Evolutionary conservation across 2,113 vertebrate species (phyloP).

Genomic region (Nycticryphes semicollaris): DNA sequence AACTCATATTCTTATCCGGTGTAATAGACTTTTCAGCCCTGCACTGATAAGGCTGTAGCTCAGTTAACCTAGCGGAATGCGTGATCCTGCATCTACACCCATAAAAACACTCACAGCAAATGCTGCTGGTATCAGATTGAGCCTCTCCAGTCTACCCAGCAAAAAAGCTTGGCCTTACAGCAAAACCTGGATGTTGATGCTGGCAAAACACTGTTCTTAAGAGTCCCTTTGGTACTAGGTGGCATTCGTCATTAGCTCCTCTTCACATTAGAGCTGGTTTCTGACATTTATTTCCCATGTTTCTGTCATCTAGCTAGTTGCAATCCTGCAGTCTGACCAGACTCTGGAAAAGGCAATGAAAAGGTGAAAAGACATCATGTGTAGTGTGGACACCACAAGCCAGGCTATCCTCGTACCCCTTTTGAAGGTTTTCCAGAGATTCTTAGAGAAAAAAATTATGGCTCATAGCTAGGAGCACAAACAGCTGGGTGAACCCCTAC

Average conservation of each 20-base stretch:
- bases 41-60: background rate
- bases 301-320: background rate
- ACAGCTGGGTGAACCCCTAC: accelerated
- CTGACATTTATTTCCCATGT: background rate
- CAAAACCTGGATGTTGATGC: background rate
- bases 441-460: background rate
- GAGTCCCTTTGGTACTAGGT: background rate
- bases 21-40: background rate
- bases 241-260: background rate
- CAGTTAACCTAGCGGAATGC: accelerated
- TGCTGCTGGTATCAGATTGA: background rate
- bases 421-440: background rate
- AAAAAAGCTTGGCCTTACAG: background rate
- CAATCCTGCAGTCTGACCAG: background rate
- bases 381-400: accelerated
- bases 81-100: background rate
- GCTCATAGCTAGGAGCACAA: background rate
- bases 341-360: background rate
- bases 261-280: background rate
- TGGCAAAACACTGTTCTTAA: background rate
- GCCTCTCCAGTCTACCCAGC: background rate
- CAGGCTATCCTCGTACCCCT: background rate
- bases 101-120: background rate
- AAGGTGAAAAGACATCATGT: background rate
- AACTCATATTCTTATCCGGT: background rate